These are phyloP conservation scores for Xiphias gladius DNA, from an alignment of 2,113 vertebrate species.

Conservation along the genomic window DNA sequence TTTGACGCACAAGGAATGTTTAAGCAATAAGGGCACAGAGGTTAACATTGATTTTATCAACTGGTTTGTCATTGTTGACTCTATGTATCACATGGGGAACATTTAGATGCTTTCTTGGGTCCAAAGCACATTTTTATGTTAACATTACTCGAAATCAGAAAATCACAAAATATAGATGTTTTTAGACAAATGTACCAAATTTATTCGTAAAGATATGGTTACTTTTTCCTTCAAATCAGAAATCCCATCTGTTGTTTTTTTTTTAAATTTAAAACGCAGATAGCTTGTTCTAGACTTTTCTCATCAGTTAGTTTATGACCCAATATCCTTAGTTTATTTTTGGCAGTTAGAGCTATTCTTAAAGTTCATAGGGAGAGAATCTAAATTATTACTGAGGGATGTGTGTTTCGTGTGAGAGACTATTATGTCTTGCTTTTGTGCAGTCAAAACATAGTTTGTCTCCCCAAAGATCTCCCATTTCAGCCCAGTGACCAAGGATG, in stretches of 20 bases:
- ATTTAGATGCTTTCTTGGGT: neutral
- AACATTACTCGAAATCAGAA: neutral
- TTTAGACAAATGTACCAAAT: neutral
- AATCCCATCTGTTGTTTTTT: neutral
- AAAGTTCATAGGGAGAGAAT: neutral
- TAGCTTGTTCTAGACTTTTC: neutral
- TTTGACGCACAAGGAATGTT: constrained; percentile 44
- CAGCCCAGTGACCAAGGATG: constrained; percentile 20
- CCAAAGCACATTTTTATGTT: neutral
- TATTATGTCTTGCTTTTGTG: constrained; percentile 24
- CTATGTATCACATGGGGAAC: neutral
- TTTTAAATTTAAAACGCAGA: neutral
- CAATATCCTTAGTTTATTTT: constrained; percentile 6
- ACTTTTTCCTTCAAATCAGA: neutral
- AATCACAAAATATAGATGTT: neutral
- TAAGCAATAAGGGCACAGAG: constrained; percentile 34
- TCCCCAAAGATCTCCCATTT: constrained; percentile 16
- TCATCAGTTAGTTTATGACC: neutral
- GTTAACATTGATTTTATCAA: constrained; percentile 47
- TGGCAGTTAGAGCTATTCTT: neutral
- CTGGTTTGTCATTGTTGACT: neutral
- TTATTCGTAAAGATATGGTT: neutral
- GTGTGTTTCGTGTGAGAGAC: neutral
- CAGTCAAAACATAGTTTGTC: constrained; percentile 40
- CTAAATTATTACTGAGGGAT: constrained; percentile 16